These are phyloP conservation scores for Pseudomyrmex sp. DNA, from an alignment of 1,140 invertebrate species.

Conservation along the genomic window DNA sequence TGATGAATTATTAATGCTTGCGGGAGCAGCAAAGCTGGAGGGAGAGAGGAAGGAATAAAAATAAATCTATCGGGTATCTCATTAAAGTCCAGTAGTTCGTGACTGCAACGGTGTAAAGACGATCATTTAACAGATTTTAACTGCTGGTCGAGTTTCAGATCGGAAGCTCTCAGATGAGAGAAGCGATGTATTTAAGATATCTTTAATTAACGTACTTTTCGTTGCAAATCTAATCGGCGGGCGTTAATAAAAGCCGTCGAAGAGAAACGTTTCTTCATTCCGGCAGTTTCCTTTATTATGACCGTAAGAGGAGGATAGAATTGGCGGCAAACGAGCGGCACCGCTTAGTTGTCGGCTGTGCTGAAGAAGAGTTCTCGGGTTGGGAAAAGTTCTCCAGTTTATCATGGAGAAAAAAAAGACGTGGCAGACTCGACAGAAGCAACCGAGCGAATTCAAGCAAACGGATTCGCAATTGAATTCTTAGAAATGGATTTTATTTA, in stretches of 20 bases:
- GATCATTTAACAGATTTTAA: slow-evolving; percentile 66
- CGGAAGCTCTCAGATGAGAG: slow-evolving; percentile 51
- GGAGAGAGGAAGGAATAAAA: slow-evolving; percentile 10
- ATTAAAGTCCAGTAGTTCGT: slow-evolving; percentile 46
- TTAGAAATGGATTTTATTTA: not conserved
- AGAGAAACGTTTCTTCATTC: slow-evolving; percentile 24
- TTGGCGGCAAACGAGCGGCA: slow-evolving; percentile 41
- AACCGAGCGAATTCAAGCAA: slow-evolving; percentile 13
- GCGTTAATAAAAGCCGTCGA: slow-evolving; percentile 61
- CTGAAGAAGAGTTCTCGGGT: slow-evolving; percentile 5
- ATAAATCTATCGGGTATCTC: slow-evolving; percentile 32
- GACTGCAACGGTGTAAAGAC: slow-evolving; percentile 15
- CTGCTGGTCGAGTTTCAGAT: slow-evolving; percentile 20
- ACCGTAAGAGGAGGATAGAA: not conserved
- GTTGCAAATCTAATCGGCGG: slow-evolving; percentile 61
- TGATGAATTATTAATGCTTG: slow-evolving; percentile 14
- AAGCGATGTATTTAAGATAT: slow-evolving; percentile 56
- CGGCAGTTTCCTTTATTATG: slow-evolving; percentile 55
- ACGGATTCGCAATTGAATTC: not conserved
- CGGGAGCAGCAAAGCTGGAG: not conserved
- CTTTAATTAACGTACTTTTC: slow-evolving; percentile 66
- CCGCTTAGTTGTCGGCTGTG: slow-evolving; percentile 21
- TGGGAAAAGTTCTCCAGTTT: slow-evolving; percentile 38
- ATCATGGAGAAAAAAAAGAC: slow-evolving; percentile 38
- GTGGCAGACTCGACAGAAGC: not conserved